Evolutionary conservation across 2,113 vertebrate genomes (phyloP).

Genomic region (Papio anubis): DNA sequence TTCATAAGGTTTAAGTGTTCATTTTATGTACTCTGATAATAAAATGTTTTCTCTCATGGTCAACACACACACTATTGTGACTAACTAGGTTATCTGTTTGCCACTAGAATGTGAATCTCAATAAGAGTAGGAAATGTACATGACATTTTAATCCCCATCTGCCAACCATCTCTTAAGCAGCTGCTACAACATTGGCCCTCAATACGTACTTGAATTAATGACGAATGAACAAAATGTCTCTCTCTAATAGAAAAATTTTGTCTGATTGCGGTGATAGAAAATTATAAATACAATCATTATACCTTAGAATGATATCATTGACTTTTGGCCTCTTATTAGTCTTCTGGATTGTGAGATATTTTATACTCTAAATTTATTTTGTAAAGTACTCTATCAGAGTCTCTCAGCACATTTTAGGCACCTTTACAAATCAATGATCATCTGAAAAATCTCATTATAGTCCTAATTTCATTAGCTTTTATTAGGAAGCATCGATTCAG

Average conservation of each 20-base stretch:
- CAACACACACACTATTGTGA: fast-evolving
- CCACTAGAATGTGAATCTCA: not conserved
- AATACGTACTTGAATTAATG: not conserved
- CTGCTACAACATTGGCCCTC: not conserved
- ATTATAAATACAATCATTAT: not conserved
- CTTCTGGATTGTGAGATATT: not conserved
- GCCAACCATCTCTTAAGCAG: not conserved
- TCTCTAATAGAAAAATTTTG: not conserved
- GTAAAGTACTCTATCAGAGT: not conserved
- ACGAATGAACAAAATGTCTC: not conserved
- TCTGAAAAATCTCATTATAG: not conserved
- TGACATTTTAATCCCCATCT: fast-evolving
- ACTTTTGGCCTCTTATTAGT: not conserved
- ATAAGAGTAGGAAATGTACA: too few species aligned
- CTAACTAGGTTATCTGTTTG: not conserved
- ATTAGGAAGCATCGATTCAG: slow-evolving; percentile 7
- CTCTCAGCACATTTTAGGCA: slow-evolving; percentile 16
- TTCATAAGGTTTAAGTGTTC: not conserved
- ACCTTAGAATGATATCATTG: not conserved
- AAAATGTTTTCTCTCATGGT: not conserved
- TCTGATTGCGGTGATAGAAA: not conserved
- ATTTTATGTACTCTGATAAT: too few species aligned
- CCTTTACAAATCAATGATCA: not conserved
- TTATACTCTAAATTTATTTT: not conserved
- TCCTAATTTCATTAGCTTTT: not conserved